Conservation (phyloP, 2,113 vertebrate species). For the Ovis canadensis region DNA sequence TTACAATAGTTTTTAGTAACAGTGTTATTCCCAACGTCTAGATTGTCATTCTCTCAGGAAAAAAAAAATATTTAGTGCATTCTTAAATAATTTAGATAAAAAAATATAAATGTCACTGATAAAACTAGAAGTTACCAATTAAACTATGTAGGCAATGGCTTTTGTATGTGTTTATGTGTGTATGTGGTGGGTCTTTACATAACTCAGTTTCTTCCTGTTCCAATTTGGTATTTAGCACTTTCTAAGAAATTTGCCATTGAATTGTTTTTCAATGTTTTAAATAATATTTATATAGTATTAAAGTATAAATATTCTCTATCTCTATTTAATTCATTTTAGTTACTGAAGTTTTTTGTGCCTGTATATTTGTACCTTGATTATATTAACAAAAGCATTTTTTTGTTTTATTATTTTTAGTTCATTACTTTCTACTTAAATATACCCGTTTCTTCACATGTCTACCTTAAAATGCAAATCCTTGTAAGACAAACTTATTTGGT, state of each 20-base stretch:
- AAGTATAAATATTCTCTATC: neutral
- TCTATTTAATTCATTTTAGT: neutral
- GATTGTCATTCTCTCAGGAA: neutral
- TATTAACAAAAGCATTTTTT: neutral
- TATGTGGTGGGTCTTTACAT: neutral
- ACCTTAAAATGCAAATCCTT: neutral
- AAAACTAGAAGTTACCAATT: neutral
- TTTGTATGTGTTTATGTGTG: neutral
- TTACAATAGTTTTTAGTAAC: neutral
- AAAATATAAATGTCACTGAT: neutral
- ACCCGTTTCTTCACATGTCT: neutral
- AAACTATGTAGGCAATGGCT: neutral
- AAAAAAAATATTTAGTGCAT: neutral
- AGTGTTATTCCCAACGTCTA: neutral
- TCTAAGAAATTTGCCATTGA: neutral
- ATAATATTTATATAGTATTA: neutral
- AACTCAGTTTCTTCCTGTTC: neutral
- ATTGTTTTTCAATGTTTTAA: neutral
- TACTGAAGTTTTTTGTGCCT: neutral
- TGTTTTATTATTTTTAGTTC: neutral
- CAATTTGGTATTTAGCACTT: neutral
- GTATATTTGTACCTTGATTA: neutral
- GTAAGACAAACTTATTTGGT: neutral
- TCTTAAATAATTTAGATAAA: neutral
- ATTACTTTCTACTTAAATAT: neutral